phyloP scores from a whole-genome alignment of 1,140 invertebrate genomes.

The Lepidurus arcticus region DNA sequence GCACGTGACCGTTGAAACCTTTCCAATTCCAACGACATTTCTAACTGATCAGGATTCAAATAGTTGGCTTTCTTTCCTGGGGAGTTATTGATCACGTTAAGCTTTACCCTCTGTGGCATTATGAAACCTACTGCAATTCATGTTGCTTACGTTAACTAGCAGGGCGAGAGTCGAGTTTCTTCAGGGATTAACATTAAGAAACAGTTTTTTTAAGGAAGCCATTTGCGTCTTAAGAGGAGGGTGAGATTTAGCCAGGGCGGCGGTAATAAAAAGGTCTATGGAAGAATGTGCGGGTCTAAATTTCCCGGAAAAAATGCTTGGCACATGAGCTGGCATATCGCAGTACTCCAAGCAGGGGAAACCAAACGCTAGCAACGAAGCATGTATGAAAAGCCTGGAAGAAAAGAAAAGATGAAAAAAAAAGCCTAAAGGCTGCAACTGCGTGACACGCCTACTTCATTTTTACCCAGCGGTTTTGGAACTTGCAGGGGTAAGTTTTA shows the following conservation, averaged over 20 bases:
- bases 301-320: slow-evolving; percentile 10
- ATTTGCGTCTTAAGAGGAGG: background rate
- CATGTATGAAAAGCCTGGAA: background rate
- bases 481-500: background rate
- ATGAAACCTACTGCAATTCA: background rate
- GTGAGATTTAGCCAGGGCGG: background rate
- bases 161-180: background rate
- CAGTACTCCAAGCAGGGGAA: background rate
- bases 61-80: background rate
- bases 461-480: background rate
- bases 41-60: background rate
- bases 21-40: slow-evolving; percentile 11
- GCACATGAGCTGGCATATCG: slow-evolving; percentile 18
- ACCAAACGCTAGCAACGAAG: background rate
- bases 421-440: background rate
- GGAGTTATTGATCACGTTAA: background rate
- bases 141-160: background rate
- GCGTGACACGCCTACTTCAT: slow-evolving; percentile 4
- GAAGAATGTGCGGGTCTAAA: background rate
- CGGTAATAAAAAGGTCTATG: background rate
- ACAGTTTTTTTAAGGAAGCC: background rate
- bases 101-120: background rate
- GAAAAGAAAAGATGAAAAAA: background rate
- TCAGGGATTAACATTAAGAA: background rate
- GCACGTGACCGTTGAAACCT: slow-evolving; percentile 20